Evolutionary conservation across 2,113 vertebrate species (phyloP), one percentile per base, ranked within the genome.

Genomic region (Oryzias javanicus): DNA sequence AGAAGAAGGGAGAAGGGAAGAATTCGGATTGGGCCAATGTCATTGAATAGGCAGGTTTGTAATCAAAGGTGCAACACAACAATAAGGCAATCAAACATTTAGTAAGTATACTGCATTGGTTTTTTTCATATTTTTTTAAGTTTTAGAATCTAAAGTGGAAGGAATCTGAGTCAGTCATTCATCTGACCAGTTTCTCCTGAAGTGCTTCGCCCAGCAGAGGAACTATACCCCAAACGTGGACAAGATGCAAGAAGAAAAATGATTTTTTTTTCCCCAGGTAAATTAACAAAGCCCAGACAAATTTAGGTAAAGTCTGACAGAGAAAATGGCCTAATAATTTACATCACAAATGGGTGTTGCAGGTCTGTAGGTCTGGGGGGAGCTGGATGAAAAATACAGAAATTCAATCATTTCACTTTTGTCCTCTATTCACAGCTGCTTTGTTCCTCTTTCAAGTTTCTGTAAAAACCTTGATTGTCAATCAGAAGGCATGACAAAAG

Each of bases 221-320:
- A 88, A 89, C 91, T 90, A 89, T 91, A 75, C 47, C 17, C 13
- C 8, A 1, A 15, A 35, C 3, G 24, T 6, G 16, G 14, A 16
- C 27, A 49, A 22, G 42, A 52, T 20, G 42, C n/a, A 60, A 14
- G 53, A 40, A 50, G 16, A 50, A 24, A 42, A 5, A 51, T 0
- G 17, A 41, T 47, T 65, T 55, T 81, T 69, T 74, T 78, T 59
- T 70, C 80, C 7, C 4, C 7, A 12, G 84, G 91, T 87, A 84
- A 89, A 88, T 89, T 91, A 91, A 89, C 89, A 90, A 90, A 84
- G 73, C 72, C 72, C 55, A 70, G 67, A 51, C 53, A 59, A 70
- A 64, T 51, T 42, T 61, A 53, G 57, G 73, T 64, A 67, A 64
- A 60, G 48, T 56, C 60, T 63, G 70, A 79, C 60, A 52, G 42